These are phyloP conservation scores for Sarcophaga subvicina DNA, from an alignment of 2,888 invertebrate genomes.

Conservation along the genomic window DNA sequence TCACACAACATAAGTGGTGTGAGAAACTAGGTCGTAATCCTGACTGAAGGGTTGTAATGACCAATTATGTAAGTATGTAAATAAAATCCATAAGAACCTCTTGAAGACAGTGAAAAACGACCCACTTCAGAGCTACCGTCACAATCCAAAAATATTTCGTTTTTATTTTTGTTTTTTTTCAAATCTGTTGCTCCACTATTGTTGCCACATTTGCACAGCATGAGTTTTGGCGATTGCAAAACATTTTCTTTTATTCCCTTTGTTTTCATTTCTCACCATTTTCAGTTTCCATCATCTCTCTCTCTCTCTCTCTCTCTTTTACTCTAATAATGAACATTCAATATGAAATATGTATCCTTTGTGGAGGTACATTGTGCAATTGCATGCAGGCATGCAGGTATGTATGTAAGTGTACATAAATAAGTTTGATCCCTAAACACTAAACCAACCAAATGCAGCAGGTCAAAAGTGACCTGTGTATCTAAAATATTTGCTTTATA, in stretches of 20 bases:
- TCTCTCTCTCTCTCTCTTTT: neutral
- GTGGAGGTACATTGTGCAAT: slow-evolving; percentile 72
- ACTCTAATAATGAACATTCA: slow-evolving; percentile 74
- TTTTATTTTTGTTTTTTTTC: neutral
- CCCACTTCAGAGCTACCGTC: neutral
- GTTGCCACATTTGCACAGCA: slow-evolving; percentile 69
- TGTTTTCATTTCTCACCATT: neutral
- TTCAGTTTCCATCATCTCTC: too few relatives aligned
- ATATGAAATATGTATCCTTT: slow-evolving; percentile 75
- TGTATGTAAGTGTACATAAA: too few relatives aligned
- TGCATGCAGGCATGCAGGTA: neutral
- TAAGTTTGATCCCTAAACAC: too few relatives aligned
- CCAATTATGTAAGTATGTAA: too few relatives aligned
- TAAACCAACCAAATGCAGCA: too few relatives aligned
- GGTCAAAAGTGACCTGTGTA: slow-evolving; percentile 44
- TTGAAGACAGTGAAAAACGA: too few relatives aligned
- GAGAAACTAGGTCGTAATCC: too few relatives aligned
- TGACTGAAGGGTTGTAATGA: too few relatives aligned
- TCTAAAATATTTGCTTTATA: slow-evolving; percentile 11
- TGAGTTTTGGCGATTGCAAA: slow-evolving; percentile 64
- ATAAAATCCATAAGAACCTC: too few relatives aligned
- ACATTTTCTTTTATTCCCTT: neutral
- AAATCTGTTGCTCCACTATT: slow-evolving; percentile 36
- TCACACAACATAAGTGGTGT: too few relatives aligned
- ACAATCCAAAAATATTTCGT: neutral